Percentiles rank a stretch among this genome's conserved stretches.
These are phyloP conservation scores for Crioceris asparagi DNA, from an alignment of 2,888 invertebrate genomes.

Conservation along the genomic window DNA sequence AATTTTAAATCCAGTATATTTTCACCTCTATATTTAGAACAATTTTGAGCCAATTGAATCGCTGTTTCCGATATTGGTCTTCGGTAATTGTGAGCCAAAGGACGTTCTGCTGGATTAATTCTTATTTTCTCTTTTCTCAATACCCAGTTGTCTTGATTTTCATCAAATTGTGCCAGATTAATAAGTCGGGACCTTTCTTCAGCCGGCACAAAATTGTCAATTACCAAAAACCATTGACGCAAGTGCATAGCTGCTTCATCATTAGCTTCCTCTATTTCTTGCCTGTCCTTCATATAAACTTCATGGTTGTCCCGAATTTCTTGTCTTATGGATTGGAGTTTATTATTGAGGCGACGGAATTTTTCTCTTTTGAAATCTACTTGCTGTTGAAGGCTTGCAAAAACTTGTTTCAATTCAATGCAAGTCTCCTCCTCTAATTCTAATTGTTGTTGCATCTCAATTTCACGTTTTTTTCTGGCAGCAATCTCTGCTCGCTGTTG, in stretches of 20 bases:
- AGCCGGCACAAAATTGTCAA: slow-evolving; percentile 82
- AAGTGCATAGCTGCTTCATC: slow-evolving; percentile 84
- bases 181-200: slow-evolving; percentile 68
- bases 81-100: slow-evolving; percentile 34
- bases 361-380: slow-evolving; percentile 94
- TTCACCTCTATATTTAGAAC: slow-evolving; percentile 41
- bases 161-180: slow-evolving; percentile 66
- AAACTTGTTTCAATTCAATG: slow-evolving; percentile 81
- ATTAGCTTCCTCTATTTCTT: slow-evolving; percentile 84
- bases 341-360: slow-evolving; percentile 79
- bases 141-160: slow-evolving; percentile 70
- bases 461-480: slow-evolving; percentile 67
- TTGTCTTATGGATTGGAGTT: slow-evolving; percentile 62
- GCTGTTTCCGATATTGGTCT: slow-evolving; percentile 36
- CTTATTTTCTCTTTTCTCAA: slow-evolving; percentile 31
- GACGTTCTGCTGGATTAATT: slow-evolving; percentile 29
- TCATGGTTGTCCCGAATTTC: slow-evolving; percentile 75
- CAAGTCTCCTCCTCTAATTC: slow-evolving; percentile 92
- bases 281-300: slow-evolving; percentile 82
- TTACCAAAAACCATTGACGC: slow-evolving; percentile 76
- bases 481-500: slow-evolving; percentile 78
- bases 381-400: slow-evolving; percentile 86
- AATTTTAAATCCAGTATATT: slow-evolving; percentile 65
- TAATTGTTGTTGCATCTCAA: slow-evolving; percentile 90
- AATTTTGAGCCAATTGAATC: slow-evolving; percentile 23